Percentiles rank a stretch among this genome's conserved stretches.
Evolutionary conservation across 2,888 invertebrate genomes (phyloP).

Genomic region (Carterocephalus palaemon): DNA sequence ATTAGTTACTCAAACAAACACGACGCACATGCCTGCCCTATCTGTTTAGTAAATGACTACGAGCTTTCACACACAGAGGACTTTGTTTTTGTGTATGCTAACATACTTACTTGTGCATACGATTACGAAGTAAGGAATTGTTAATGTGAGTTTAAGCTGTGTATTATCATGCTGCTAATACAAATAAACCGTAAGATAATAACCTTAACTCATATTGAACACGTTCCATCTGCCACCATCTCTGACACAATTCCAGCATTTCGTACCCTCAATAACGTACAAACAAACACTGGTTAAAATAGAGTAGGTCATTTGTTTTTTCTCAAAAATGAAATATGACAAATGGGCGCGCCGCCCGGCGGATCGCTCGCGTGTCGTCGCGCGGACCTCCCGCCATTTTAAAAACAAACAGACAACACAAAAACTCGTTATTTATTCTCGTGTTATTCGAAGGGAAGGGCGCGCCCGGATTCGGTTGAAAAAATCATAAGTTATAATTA

Average conservation of each 20-base stretch:
- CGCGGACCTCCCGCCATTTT: slow-evolving; percentile 79
- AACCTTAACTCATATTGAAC: slow-evolving; percentile 42
- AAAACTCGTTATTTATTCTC: slow-evolving; percentile 77
- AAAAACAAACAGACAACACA: slow-evolving; percentile 77
- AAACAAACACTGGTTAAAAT: slow-evolving; percentile 72
- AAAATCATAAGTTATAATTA: slow-evolving; percentile 77
- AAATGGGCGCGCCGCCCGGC: slow-evolving; percentile 68
- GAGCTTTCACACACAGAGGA: neutral
- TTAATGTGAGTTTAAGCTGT: too few relatives aligned
- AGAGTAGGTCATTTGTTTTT: slow-evolving; percentile 75
- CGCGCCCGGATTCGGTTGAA: slow-evolving; percentile 73
- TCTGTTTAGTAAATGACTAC: slow-evolving; percentile 10
- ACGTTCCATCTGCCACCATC: slow-evolving; percentile 61
- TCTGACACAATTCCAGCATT: slow-evolving; percentile 70
- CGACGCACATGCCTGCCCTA: slow-evolving; percentile 33
- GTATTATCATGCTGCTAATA: too few relatives aligned
- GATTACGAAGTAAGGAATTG: too few relatives aligned
- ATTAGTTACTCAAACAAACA: slow-evolving; percentile 41
- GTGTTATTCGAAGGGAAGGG: slow-evolving; percentile 72
- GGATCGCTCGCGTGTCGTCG: slow-evolving; percentile 76
- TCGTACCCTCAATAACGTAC: slow-evolving; percentile 72
- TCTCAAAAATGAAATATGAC: slow-evolving; percentile 74
- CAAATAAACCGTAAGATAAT: slow-evolving; percentile 25
- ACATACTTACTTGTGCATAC: neutral
- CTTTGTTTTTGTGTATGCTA: neutral